phyloP scores from a whole-genome alignment of 2,888 invertebrate genomes.

The Diarsia mendica region DNA sequence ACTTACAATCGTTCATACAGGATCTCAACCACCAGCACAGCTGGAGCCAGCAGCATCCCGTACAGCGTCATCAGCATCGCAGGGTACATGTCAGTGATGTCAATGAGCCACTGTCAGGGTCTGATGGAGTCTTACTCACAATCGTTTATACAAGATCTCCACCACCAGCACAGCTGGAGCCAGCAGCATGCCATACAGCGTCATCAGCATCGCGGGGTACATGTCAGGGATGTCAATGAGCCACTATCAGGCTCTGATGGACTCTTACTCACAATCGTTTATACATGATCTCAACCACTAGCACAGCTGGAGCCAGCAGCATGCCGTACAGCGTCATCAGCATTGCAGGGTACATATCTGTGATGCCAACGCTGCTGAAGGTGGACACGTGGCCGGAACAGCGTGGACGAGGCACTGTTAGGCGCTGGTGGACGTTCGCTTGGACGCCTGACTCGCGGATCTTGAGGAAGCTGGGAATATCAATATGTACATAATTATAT shows the following conservation, averaged over 20 bases:
- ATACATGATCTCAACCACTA: constrained; percentile 81
- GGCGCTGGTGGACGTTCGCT: constrained; percentile 85
- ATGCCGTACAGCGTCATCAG: constrained; percentile 87
- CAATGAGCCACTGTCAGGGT: too few species aligned
- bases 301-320: constrained; percentile 80
- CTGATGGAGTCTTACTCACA: constrained; percentile 79
- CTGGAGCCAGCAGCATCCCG: constrained; percentile 83
- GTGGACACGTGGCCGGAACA: constrained; percentile 90
- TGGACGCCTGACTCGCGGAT: constrained; percentile 90
- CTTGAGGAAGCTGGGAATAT: constrained; percentile 74
- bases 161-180: constrained; percentile 82
- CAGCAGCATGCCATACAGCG: constrained; percentile 85
- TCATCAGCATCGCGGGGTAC: constrained; percentile 88
- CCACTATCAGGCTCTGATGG: constrained; percentile 72
- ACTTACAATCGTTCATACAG: constrained; percentile 80
- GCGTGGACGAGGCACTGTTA: constrained; percentile 91
- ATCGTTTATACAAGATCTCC: constrained; percentile 78
- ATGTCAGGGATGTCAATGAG: constrained; percentile 89
- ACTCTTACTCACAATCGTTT: constrained; percentile 77
- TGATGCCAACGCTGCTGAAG: constrained; percentile 91
- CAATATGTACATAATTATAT: too few species aligned
- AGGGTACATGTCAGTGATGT: constrained; percentile 89
- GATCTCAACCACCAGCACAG: constrained; percentile 82
- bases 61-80: constrained; percentile 88
- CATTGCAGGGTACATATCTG: constrained; percentile 89